Evolutionary conservation across 2,888 invertebrate genomes (phyloP).

Genomic region (Agonopterix arenella): DNA sequence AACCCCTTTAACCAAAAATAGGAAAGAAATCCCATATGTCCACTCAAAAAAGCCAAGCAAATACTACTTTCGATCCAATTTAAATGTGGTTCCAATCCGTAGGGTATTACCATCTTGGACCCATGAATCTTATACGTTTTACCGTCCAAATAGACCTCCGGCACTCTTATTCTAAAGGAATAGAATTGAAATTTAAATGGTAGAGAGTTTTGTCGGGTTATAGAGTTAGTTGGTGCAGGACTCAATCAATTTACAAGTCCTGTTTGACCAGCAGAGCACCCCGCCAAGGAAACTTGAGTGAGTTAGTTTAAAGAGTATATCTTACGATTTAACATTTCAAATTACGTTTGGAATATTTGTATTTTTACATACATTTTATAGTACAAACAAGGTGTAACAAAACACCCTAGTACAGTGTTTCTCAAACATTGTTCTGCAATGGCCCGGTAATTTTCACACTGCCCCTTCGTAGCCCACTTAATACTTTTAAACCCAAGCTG

Average conservation of each 20-base stretch:
- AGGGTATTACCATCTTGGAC: slow-evolving; percentile 35
- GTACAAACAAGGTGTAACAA: too few species aligned
- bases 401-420: too few species aligned
- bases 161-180: slow-evolving; percentile 11
- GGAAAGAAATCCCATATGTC: slow-evolving; percentile 15
- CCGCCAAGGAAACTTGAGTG: slow-evolving; percentile 9
- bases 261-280: slow-evolving; percentile 58
- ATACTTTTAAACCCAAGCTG: too few species aligned
- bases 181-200: slow-evolving; percentile 24
- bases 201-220: neutral
- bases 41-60: slow-evolving; percentile 44
- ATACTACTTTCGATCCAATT: slow-evolving; percentile 44
- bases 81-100: slow-evolving; percentile 36
- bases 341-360: too few species aligned
- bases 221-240: slow-evolving; percentile 21
- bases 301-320: neutral
- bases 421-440: too few species aligned
- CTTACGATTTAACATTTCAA: too few species aligned
- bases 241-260: slow-evolving; percentile 57
- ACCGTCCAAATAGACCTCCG: slow-evolving; percentile 2
- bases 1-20: neutral
- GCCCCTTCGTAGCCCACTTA: too few species aligned
- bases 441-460: too few species aligned
- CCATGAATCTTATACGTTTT: slow-evolving; percentile 17
- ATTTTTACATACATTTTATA: too few species aligned